Evolutionary conservation across 2,797 vertebrate species (phyloP).

Genomic region (Eulemur rubriventer): DNA sequence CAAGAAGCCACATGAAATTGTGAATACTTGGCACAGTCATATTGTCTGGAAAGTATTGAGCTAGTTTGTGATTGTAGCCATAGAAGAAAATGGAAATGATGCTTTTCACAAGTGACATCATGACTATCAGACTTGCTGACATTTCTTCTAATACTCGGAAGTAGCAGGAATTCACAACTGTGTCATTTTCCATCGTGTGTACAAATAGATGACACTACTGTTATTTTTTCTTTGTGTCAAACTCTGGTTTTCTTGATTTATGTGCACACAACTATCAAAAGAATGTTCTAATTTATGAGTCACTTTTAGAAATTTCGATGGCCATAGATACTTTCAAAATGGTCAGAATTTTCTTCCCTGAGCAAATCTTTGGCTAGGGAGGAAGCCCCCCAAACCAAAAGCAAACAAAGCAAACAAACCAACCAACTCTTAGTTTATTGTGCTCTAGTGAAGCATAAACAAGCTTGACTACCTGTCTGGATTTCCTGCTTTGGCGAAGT

Average conservation of each 20-base stretch:
- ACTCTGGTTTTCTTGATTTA: background rate
- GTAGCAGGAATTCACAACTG: background rate
- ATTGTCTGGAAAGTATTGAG: background rate
- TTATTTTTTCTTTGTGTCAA: background rate
- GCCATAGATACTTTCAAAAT: slow-evolving; percentile 11
- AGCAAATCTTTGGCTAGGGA: background rate
- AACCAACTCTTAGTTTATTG: background rate
- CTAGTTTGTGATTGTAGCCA: background rate
- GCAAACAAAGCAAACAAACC: background rate
- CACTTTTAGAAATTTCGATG: slow-evolving; percentile 32
- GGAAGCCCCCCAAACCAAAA: background rate
- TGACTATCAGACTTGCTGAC: background rate
- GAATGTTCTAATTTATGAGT: background rate
- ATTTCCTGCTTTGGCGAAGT: background rate
- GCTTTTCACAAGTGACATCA: background rate
- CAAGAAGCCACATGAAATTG: background rate
- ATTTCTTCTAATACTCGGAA: background rate
- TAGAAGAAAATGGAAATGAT: background rate
- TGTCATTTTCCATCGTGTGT: background rate
- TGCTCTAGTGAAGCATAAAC: background rate
- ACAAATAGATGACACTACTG: background rate
- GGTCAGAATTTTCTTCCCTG: background rate
- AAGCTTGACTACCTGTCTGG: background rate
- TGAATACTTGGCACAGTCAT: background rate
- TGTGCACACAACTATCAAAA: background rate